Base-by-base conservation (phyloP, 2,888 invertebrate genomes). In the Oligia fasciuncula region DNA sequence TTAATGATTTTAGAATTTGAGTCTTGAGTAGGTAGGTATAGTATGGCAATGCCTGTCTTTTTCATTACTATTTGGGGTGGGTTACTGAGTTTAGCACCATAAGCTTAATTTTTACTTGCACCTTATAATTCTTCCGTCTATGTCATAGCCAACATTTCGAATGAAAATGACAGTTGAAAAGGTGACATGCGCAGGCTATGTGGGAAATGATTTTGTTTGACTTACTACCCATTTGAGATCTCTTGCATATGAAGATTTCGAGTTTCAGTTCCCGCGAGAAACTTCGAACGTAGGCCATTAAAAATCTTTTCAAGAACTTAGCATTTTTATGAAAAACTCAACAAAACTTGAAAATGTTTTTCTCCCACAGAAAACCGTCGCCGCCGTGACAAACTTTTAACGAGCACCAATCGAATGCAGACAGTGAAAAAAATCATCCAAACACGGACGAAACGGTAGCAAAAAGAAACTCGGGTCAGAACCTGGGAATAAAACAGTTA, bases 401-500 rank as follows among this genome's bases (percentile, higher is more conserved):
- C 92, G 92, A 93, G 92, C 90, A 83, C 83, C 88, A 90, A 91
- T 91, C 86, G 91, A 93, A 91, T 84, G 90, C 89, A 91, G 91
- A 92, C 91, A 81, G 79, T 80, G 77, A 87, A 89, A 91, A 80
- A 90, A 89, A 82, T 46, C 54, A 70, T 49, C 60, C 66, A 68
- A 87, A 80, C 77, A 81, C 19, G 65, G 74, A 89, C 87, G 68
- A 49, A 76, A 71, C 11, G n/a, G 60, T 71, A 17, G 85, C 77
- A 85, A 84, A 83, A 87, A 85, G 74, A 80, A 83, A 54, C 83
- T 66, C 23, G 46, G 82, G 73, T 80, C 87, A 84, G 85, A 79
- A 81, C 43, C 74, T 66, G 23, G 69, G 51, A 91, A 91, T 93
- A 93, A 92, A 91, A 92, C 90, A 92, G 92, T 94, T 94, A 93